A percentile compares a stretch with the other conserved stretches of the same genome.
Conservation (phyloP, 1,140 invertebrate species). For the Parapsyche elsis region DNA sequence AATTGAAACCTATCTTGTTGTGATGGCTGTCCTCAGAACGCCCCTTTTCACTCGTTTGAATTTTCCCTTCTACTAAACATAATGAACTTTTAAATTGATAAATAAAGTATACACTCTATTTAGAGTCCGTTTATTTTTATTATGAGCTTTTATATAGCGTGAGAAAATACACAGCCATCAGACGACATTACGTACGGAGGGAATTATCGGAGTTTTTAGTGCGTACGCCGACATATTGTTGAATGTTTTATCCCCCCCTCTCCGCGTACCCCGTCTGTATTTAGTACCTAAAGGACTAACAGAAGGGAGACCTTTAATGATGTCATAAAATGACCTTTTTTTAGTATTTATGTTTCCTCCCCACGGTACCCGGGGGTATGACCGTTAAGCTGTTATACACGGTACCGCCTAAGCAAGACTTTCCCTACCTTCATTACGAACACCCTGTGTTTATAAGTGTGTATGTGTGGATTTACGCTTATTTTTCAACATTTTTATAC, state of each 20-base stretch:
- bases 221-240: conserved; percentile 41
- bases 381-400: conserved; percentile 21
- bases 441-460: neutral
- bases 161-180: neutral
- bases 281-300: neutral
- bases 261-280: neutral
- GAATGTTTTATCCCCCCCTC: conserved; percentile 37
- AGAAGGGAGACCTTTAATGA: conserved; percentile 42
- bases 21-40: no score
- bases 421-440: conserved; percentile 9
- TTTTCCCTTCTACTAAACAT: no score
- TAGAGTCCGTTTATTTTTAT: no score
- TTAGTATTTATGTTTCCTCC: conserved; percentile 38
- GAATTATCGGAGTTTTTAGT: conserved; percentile 19
- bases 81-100: no score
- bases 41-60: no score
- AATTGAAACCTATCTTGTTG: no score
- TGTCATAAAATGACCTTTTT: conserved; percentile 43
- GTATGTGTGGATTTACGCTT: conserved; percentile 9
- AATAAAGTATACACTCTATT: no score
- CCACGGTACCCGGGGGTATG: neutral
- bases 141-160: neutral
- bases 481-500: conserved; percentile 24
- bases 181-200: neutral
- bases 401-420: conserved; percentile 4